Evolutionary conservation across 2,888 invertebrate genomes (phyloP).

Genomic region (Synergus gifuensis): DNA sequence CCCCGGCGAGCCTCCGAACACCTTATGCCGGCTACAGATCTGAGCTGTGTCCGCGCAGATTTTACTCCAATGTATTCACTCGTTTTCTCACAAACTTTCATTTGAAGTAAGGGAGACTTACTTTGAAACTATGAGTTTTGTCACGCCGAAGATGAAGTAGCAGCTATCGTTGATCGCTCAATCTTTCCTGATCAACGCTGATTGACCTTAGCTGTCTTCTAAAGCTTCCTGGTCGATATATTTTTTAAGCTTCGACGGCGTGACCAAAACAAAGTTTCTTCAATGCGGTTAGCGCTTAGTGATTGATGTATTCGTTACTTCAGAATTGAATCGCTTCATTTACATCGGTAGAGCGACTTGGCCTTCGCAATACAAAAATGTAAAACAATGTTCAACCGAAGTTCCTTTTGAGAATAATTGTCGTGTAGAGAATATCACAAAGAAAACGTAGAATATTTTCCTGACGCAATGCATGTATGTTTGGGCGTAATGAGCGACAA

Average conservation of each 20-base stretch:
- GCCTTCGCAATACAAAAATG: slow-evolving; percentile 42
- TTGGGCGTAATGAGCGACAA: slow-evolving; percentile 54
- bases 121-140: not conserved
- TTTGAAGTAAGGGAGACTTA: slow-evolving; percentile 67
- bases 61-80: slow-evolving; percentile 74
- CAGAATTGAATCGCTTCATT: slow-evolving; percentile 47
- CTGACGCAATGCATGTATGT: slow-evolving; percentile 66
- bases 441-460: slow-evolving; percentile 68
- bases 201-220: not conserved
- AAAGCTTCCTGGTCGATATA: slow-evolving; percentile 25
- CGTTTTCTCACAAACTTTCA: slow-evolving; percentile 75
- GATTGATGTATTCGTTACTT: slow-evolving; percentile 40
- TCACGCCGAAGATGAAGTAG: slow-evolving; percentile 26
- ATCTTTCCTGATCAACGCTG: not conserved
- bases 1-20: slow-evolving; percentile 66
- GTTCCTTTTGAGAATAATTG: slow-evolving; percentile 72
- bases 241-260: slow-evolving; percentile 34
- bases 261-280: not conserved
- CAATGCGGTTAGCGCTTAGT: slow-evolving; percentile 32
- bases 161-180: not conserved
- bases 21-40: slow-evolving; percentile 56
- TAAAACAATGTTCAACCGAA: slow-evolving; percentile 65
- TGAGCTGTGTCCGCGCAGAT: slow-evolving; percentile 70
- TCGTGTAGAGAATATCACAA: slow-evolving; percentile 61
- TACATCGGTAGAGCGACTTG: slow-evolving; percentile 18